A percentile compares a stretch with the other conserved stretches of the same genome.
Conservation (phyloP, 2,888 invertebrate genomes). For the Escarpia spicata region DNA sequence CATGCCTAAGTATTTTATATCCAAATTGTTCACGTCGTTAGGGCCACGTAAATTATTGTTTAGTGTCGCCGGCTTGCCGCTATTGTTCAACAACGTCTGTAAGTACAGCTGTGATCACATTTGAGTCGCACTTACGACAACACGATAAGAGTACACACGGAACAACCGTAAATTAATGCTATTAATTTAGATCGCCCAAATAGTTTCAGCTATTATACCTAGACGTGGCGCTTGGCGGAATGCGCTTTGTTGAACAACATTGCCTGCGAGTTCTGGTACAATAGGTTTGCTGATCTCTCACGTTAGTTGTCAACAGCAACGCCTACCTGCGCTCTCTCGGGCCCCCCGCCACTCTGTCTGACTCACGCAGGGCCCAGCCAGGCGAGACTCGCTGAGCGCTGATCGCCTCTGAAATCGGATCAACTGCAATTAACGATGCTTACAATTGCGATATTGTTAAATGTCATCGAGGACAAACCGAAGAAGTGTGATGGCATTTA, state of each 20-base stretch:
- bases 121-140: neutral
- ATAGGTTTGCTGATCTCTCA: neutral
- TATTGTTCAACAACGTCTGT: too few species aligned
- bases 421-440: neutral
- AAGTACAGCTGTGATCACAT: neutral
- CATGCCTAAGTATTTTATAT: too few species aligned
- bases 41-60: too few species aligned
- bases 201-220: neutral
- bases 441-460: neutral
- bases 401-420: neutral
- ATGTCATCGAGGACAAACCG: neutral
- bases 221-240: neutral
- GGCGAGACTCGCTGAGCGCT: neutral
- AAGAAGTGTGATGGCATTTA: neutral
- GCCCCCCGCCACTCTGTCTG: neutral
- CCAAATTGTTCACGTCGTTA: too few species aligned
- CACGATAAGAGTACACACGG: neutral
- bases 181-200: neutral
- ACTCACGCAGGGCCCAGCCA: neutral
- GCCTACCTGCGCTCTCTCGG: neutral
- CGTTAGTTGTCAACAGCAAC: constrained; percentile 16
- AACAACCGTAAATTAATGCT: neutral
- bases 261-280: neutral
- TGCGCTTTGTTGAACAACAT: neutral
- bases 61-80: too few species aligned